Base-by-base conservation (phyloP, 2,888 invertebrate species). In the Sialis fuliginosa region DNA sequence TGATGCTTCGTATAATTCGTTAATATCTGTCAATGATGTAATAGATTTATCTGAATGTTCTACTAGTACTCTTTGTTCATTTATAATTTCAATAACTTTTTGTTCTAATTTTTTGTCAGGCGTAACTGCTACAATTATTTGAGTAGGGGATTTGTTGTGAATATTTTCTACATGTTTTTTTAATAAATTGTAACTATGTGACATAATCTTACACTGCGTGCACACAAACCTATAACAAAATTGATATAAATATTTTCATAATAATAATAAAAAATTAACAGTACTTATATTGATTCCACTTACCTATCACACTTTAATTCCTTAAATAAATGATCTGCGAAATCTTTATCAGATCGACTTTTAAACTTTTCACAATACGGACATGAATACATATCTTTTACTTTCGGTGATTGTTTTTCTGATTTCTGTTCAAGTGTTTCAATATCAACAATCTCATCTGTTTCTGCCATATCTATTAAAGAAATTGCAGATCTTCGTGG, bases 291-390 rank as follows among this genome's bases (percentile, higher is more conserved):
- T 41, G 13, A 30, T 41, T 6, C 8, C 52, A 64, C 68, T 67
- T 56, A 81, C 80, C 75, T 76, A 53, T 74, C 69, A 55, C 79
- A 79, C 44, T 75, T 70, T 31, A 81, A 63, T 55, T 83, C 82
- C 55, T 76, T 73, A 54, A 70, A 80, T 45, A 83, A 61, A 63
- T 83, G 83, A 35, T 72, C 72, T 46, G 72, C 69, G 66, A 83
- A 75, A n/a, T 73, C 71, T 5, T 71, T 68, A 22, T 68, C 66
- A 30, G 66, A 68, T 45, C 71, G 74, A 1, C 76, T 74, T 37
- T 67, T 69, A 51, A 75, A 75, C 22, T 66, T 63, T 22, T 65
- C 65, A 53, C 83, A 84, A 44, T 76, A 59, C 0, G 79, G 72
- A 56, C 83, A 83, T 47, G 66, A 68, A 54, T 45, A 45, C 3